Conservation (phyloP, 2,113 vertebrate species). For the Ciconia boyciana region DNA sequence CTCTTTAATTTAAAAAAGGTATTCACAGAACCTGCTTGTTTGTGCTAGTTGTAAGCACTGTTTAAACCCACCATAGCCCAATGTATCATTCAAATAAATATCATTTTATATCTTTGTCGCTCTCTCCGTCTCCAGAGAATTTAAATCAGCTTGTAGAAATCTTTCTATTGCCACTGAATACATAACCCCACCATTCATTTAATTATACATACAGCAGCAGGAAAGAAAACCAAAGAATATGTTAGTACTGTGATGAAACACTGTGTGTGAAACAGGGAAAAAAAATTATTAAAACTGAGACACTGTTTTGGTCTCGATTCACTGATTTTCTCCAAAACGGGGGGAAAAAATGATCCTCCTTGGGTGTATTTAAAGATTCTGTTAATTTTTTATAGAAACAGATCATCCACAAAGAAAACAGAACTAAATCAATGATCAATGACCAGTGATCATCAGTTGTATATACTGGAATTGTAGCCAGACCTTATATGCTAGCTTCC, state of each 20-base stretch:
- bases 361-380: background rate
- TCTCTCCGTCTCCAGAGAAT: constrained; percentile 25
- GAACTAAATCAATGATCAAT: background rate
- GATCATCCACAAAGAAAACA: background rate
- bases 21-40: constrained; percentile 53
- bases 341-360: background rate
- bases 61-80: constrained; percentile 36
- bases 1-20: constrained; percentile 60
- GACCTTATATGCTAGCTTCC: background rate
- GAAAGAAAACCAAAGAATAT: background rate
- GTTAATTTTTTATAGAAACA: background rate
- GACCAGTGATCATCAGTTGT: background rate
- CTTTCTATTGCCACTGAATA: background rate
- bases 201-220: constrained; percentile 16
- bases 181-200: background rate
- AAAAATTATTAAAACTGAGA: background rate
- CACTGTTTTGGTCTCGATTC: background rate
- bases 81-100: constrained; percentile 57
- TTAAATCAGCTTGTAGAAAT: constrained; percentile 29
- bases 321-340: background rate
- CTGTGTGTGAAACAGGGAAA: background rate
- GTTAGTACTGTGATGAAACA: background rate
- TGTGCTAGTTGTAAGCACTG: constrained; percentile 54
- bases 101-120: constrained; percentile 25
- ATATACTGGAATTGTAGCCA: background rate